phyloP scores from a whole-genome alignment of 2,797 vertebrate species.

The Salmo trutta region DNA sequence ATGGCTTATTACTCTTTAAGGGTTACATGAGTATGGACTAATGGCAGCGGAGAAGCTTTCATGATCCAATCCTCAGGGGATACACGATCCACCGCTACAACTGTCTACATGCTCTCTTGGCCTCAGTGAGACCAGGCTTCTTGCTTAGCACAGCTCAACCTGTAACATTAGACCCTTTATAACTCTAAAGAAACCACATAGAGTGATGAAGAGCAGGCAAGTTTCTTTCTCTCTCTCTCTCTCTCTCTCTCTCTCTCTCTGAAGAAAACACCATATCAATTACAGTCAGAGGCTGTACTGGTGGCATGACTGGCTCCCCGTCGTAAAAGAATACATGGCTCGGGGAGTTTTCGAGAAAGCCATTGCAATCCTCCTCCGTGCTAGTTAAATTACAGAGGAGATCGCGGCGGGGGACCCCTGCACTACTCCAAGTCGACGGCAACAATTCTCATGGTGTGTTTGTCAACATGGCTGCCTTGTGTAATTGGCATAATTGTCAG shows the following conservation, averaged over 20 bases:
- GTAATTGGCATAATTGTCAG: conserved; percentile 79
- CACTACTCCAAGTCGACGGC: conserved; percentile 60
- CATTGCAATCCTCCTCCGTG: conserved; percentile 61
- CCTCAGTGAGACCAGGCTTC: conserved; percentile 27
- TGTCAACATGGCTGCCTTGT: conserved; percentile 71
- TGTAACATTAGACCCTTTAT: conserved; percentile 48
- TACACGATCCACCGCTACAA: conserved; percentile 54
- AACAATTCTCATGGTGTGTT: conserved; percentile 69
- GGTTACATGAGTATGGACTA: conserved; percentile 63
- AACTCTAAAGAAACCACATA: conserved; percentile 52
- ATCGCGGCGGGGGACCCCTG: conserved; percentile 62
- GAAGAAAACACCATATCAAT: conserved; percentile 48
- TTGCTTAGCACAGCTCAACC: neutral
- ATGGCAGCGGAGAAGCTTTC: conserved; percentile 59
- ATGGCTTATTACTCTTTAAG: conserved; percentile 45
- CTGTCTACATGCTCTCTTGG: conserved; percentile 39
- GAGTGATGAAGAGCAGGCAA: conserved; percentile 32
- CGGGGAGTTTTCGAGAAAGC: conserved; percentile 62
- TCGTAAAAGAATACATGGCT: conserved; percentile 61
- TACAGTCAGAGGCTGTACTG: conserved; percentile 48
- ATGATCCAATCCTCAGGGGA: conserved; percentile 58
- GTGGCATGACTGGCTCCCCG: conserved; percentile 50
- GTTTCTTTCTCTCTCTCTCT: neutral
- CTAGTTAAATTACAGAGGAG: conserved; percentile 75
- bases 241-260: conserved; percentile 5